phyloP scores from a whole-genome alignment of 1,140 invertebrate species.

The Mylabris phalerata region DNA sequence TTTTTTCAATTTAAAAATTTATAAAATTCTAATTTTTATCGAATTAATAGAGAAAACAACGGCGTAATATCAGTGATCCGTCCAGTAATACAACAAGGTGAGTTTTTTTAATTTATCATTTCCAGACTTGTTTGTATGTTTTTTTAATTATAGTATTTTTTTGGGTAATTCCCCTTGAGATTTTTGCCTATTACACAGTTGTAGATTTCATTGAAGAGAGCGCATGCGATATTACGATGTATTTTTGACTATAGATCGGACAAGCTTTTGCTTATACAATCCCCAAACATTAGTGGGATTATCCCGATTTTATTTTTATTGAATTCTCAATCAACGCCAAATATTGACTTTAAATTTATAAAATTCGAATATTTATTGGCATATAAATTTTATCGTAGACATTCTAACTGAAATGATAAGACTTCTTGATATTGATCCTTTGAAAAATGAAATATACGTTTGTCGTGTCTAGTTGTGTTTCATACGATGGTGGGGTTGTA shows the following conservation, averaged over 20 bases:
- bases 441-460: no score
- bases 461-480: neutral
- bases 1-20: neutral
- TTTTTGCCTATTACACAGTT: neutral
- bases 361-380: no score
- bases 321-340: no score
- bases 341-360: no score
- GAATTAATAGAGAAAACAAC: conserved; percentile 31
- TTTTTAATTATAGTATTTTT: neutral
- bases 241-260: no score
- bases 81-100: conserved; percentile 37
- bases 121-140: neutral
- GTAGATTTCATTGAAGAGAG: neutral
- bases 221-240: neutral
- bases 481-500: neutral
- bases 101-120: conserved; percentile 14
- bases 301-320: no score
- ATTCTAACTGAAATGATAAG: no score
- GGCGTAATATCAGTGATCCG: conserved; percentile 40
- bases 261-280: no score
- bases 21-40: conserved; percentile 1
- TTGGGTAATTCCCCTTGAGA: neutral
- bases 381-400: no score
- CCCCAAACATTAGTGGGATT: no score
- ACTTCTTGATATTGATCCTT: no score